Conservation (phyloP, 2,888 invertebrate species). For the Sinohyriopsis cumingii region DNA sequence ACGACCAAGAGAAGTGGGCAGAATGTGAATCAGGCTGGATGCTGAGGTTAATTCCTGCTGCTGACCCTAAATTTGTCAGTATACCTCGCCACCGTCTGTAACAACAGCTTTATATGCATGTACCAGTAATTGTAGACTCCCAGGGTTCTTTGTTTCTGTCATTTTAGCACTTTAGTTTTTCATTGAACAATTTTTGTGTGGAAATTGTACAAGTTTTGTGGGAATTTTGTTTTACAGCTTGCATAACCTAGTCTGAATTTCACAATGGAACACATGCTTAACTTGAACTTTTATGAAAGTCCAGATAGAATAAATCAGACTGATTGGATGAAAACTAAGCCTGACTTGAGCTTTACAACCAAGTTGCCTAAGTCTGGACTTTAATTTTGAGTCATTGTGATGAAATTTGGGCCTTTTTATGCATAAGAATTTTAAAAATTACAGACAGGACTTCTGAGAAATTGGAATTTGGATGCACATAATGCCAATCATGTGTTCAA, state of each 20-base stretch:
- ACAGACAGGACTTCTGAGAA: too few species aligned
- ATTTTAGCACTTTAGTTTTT: background rate
- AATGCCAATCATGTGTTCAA: too few species aligned
- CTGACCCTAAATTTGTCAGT: slow-evolving; percentile 28
- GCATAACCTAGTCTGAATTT: slow-evolving; percentile 15
- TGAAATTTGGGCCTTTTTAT: too few species aligned
- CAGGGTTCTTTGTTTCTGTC: background rate
- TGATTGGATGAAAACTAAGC: too few species aligned
- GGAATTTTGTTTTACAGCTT: background rate
- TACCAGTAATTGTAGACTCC: slow-evolving; percentile 2
- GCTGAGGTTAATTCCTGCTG: slow-evolving; percentile 87
- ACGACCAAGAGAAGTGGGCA: slow-evolving; percentile 93
- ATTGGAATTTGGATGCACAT: too few species aligned
- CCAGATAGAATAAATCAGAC: too few species aligned
- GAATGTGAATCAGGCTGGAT: slow-evolving; percentile 91
- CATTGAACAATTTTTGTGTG: background rate
- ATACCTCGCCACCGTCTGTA: slow-evolving; percentile 26
- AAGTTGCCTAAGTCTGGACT: too few species aligned
- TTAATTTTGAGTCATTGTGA: too few species aligned
- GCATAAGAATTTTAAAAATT: too few species aligned
- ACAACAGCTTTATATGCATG: slow-evolving; percentile 7
- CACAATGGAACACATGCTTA: background rate
- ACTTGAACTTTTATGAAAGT: too few species aligned
- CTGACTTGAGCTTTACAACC: too few species aligned
- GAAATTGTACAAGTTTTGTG: background rate